These are phyloP conservation scores for Hofmannophila pseudospretella DNA, from an alignment of 2,888 invertebrate genomes.

Conservation along the genomic window DNA sequence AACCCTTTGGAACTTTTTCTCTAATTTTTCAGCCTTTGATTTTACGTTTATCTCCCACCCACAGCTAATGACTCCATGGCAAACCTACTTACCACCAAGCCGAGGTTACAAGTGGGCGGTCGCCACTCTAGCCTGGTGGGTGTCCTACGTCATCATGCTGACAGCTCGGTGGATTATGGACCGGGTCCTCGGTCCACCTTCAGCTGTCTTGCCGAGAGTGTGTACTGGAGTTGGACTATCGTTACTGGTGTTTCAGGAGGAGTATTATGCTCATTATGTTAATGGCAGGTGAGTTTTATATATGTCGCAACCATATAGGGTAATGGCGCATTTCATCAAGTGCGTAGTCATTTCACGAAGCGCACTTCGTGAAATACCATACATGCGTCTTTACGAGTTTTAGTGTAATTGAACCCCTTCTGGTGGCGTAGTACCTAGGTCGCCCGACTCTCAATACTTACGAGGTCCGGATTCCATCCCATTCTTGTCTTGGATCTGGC, in stretches of 20 bases:
- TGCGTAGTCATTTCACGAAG: too few species aligned
- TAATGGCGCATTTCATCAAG: too few species aligned
- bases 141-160: slow-evolving; percentile 35
- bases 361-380: too few species aligned
- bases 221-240: slow-evolving; percentile 53
- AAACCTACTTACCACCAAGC: slow-evolving; percentile 36
- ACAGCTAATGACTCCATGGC: slow-evolving; percentile 44
- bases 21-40: too few species aligned
- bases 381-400: too few species aligned
- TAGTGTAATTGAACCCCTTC: too few species aligned
- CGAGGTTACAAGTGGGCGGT: slow-evolving; percentile 52
- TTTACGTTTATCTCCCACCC: slow-evolving; percentile 10
- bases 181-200: slow-evolving; percentile 27
- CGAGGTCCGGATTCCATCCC: too few species aligned
- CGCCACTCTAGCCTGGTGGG: slow-evolving; percentile 50
- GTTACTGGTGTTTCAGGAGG: slow-evolving; percentile 58
- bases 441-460: too few species aligned
- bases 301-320: too few species aligned
- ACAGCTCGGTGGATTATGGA: slow-evolving; percentile 28
- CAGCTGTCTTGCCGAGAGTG: slow-evolving; percentile 29
- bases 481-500: too few species aligned
- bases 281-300: slow-evolving; percentile 66
- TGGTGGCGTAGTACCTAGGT: too few species aligned
- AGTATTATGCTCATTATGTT: slow-evolving; percentile 62
- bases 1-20: too few species aligned